Evolutionary conservation across 2,113 vertebrate genomes (phyloP).

Genomic region (Bostrychus sinensis): DNA sequence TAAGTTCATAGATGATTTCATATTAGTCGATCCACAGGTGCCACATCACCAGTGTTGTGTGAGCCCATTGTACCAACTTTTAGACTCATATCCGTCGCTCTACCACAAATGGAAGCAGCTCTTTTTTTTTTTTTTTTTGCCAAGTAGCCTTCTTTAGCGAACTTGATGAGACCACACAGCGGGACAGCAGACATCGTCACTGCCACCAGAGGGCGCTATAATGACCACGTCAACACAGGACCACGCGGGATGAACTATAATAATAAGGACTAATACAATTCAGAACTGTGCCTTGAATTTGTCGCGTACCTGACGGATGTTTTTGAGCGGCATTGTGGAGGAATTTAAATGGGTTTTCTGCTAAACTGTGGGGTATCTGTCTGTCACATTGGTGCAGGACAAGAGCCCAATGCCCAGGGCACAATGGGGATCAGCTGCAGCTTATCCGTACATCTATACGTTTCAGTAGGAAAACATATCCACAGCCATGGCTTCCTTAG

Average conservation of each 20-base stretch:
- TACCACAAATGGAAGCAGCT: neutral
- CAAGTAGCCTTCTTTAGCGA: constrained; percentile 62
- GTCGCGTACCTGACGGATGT: constrained; percentile 22
- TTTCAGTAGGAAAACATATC: too few species aligned
- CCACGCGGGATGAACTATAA: constrained; percentile 20
- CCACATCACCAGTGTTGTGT: constrained; percentile 19
- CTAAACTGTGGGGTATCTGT: neutral
- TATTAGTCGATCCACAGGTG: constrained; percentile 31
- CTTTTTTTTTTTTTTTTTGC: constrained; percentile 46
- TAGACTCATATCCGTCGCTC: constrained; percentile 1
- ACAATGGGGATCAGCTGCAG: constrained; percentile 20
- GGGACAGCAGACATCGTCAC: constrained; percentile 56
- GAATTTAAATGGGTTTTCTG: constrained; percentile 9
- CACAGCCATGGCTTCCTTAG: too few species aligned
- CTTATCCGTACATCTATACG: too few species aligned
- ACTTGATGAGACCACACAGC: constrained; percentile 29
- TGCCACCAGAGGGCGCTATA: constrained; percentile 51
- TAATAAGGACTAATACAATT: constrained; percentile 54
- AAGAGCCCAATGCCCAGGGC: neutral
- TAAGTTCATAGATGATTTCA: neutral
- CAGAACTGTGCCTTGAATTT: constrained; percentile 75
- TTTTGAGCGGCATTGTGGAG: constrained; percentile 6
- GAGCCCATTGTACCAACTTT: constrained; percentile 40
- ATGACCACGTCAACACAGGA: constrained; percentile 30
- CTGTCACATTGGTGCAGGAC: neutral